Evolutionary conservation across 2,797 vertebrate genomes (phyloP).

Genomic region (Taenioides sp.): DNA sequence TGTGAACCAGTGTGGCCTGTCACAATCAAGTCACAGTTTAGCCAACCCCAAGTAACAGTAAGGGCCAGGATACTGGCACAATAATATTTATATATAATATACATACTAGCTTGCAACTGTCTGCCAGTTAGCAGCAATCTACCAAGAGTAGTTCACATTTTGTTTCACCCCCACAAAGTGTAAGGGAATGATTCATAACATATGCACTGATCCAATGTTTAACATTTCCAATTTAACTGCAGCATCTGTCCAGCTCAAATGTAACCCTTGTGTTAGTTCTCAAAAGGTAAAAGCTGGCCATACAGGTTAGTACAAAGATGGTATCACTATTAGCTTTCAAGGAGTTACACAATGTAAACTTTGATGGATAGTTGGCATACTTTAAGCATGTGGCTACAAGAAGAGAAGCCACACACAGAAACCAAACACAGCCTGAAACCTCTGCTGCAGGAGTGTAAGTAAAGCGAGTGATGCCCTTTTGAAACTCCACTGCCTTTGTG

Average conservation of each 20-base stretch:
- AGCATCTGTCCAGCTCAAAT: conserved; percentile 21
- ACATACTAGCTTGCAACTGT: conserved; percentile 32
- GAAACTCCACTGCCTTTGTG: conserved; percentile 22
- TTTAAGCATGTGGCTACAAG: conserved; percentile 41
- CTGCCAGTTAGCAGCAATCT: conserved; percentile 41
- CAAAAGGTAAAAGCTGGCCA: conserved; percentile 38
- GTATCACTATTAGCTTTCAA: conserved; percentile 33
- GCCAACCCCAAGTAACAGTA: conserved; percentile 27
- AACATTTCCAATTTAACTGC: conserved; percentile 35
- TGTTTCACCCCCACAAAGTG: conserved; percentile 40
- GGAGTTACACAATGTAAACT: conserved; percentile 47
- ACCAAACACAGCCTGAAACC: conserved; percentile 40
- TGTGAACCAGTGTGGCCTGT: conserved; percentile 21
- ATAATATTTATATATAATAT: conserved; percentile 51
- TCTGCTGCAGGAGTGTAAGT: conserved; percentile 43
- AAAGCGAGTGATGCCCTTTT: conserved; percentile 45
- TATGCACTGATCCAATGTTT: conserved; percentile 68
- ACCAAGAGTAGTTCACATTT: conserved; percentile 43
- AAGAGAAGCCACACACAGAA: too few relatives aligned
- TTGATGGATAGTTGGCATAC: conserved; percentile 34
- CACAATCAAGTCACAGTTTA: conserved; percentile 21
- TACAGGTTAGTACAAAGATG: conserved; percentile 43
- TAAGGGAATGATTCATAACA: conserved; percentile 49
- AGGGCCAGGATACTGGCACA: conserved; percentile 32
- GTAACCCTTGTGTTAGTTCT: conserved; percentile 25